A percentile compares a stretch with the other conserved stretches of the same genome.
These are phyloP conservation scores for Pelobates cultripes DNA, from an alignment of 2,797 vertebrate genomes.

Conservation along the genomic window DNA sequence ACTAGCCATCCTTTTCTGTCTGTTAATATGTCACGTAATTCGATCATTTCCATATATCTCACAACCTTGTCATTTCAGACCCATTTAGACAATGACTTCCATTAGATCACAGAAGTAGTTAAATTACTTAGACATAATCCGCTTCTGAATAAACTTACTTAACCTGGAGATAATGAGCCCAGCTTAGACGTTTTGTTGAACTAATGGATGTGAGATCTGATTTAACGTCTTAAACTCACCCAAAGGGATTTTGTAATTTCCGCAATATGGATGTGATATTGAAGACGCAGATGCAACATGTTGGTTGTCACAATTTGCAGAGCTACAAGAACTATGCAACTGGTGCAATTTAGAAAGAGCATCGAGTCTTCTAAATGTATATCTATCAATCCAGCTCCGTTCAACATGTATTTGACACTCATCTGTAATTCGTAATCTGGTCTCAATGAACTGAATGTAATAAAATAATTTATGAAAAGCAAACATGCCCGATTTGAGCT, in stretches of 20 bases:
- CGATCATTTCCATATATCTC: not conserved
- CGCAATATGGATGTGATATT: constrained; percentile 14
- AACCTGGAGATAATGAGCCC: constrained; percentile 44
- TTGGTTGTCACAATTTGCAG: not conserved
- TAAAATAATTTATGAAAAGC: too few species aligned
- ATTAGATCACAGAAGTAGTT: constrained; percentile 32
- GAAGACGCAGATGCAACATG: not conserved
- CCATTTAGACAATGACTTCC: constrained; percentile 22
- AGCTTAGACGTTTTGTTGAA: constrained; percentile 8
- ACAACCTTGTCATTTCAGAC: constrained; percentile 3
- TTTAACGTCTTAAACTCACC: constrained; percentile 38
- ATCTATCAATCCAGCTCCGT: too few species aligned
- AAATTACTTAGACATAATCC: constrained; percentile 41
- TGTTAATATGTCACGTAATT: not conserved
- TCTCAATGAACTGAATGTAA: too few species aligned
- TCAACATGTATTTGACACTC: too few species aligned
- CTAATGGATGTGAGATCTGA: constrained; percentile 50
- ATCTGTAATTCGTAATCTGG: too few species aligned
- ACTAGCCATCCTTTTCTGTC: not conserved
- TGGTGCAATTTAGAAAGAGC: too few species aligned
- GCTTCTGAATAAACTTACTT: constrained; percentile 48
- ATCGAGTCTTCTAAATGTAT: too few species aligned
- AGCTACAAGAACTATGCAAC: not conserved
- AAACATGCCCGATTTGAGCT: too few species aligned
- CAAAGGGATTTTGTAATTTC: constrained; percentile 27